phyloP scores from a whole-genome alignment of 2,113 vertebrate genomes.

The Mola mola region DNA sequence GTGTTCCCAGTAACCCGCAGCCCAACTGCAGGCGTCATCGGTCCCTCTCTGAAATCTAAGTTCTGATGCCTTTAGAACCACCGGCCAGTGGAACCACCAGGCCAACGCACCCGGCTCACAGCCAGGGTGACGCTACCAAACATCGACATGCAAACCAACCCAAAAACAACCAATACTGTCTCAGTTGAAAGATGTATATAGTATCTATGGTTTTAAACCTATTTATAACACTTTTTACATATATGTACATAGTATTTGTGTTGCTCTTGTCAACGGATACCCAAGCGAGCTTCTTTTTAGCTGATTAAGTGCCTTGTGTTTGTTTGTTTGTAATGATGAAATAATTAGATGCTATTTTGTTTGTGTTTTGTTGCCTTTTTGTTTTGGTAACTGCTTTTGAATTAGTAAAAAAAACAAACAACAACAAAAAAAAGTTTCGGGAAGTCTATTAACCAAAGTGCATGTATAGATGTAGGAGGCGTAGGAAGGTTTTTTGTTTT shows the following conservation, averaged over 20 bases:
- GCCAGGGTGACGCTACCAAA: slow-evolving; percentile 53
- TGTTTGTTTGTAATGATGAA: slow-evolving; percentile 79
- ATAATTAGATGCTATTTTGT: slow-evolving; percentile 73
- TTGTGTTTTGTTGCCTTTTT: slow-evolving; percentile 43
- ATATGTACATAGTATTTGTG: slow-evolving; percentile 99
- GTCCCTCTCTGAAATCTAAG: slow-evolving; percentile 50
- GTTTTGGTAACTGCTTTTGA: slow-evolving; percentile 71
- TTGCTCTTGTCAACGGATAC: slow-evolving; percentile 91
- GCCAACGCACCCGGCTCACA: slow-evolving; percentile 55
- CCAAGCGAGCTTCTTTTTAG: slow-evolving; percentile 79
- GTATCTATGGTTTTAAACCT: slow-evolving; percentile 99
- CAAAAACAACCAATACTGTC: slow-evolving; percentile 85
- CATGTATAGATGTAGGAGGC: slow-evolving; percentile 75
- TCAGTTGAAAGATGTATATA: slow-evolving; percentile 99
- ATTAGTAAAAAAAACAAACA: slow-evolving; percentile 49
- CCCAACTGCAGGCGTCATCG: slow-evolving; percentile 44
- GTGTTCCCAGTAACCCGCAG: slow-evolving; percentile 40
- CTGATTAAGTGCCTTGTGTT: slow-evolving; percentile 92
- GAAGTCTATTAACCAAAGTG: slow-evolving; percentile 81
- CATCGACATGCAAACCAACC: slow-evolving; percentile 63
- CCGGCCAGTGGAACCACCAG: slow-evolving; percentile 27
- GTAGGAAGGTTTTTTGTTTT: slow-evolving; percentile 34
- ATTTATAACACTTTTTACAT: slow-evolving; percentile 99
- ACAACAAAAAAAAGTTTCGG: slow-evolving; percentile 52
- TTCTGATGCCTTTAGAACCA: slow-evolving; percentile 52